phyloP scores from a whole-genome alignment of 2,888 invertebrate species.

The Drepana falcataria region DNA sequence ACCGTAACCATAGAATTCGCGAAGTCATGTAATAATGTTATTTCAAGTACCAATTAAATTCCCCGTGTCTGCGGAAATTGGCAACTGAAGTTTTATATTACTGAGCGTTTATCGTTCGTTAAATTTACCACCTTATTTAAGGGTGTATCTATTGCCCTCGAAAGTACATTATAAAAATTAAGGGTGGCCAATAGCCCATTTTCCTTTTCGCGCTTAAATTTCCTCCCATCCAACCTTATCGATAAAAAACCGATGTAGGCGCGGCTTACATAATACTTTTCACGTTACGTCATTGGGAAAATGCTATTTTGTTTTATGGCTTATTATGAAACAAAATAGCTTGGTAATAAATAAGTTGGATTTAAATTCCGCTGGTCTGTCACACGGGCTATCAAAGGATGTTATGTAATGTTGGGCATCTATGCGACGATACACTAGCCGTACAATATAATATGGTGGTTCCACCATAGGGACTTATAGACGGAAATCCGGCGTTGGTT shows the following conservation, averaged over 20 bases:
- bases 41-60: neutral
- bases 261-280: conserved; percentile 34
- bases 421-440: neutral
- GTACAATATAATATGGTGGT: too few species aligned
- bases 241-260: conserved; percentile 8
- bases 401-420: neutral
- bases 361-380: conserved; percentile 2
- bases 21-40: neutral
- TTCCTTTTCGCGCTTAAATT: conserved; percentile 16
- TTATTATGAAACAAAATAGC: too few species aligned
- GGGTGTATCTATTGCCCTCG: neutral
- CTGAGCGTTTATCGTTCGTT: neutral
- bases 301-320: conserved; percentile 24
- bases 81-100: neutral
- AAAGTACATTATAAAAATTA: conserved; percentile 10
- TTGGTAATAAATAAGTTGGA: conserved; percentile 5
- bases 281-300: conserved; percentile 25
- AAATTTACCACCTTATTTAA: neutral
- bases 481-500: too few species aligned
- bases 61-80: neutral
- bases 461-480: too few species aligned
- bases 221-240: conserved; percentile 17
- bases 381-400: neutral
- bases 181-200: neutral
- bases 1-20: neutral